Base-by-base conservation (phyloP, 2,888 invertebrate genomes). In the Brenthis daphne region DNA sequence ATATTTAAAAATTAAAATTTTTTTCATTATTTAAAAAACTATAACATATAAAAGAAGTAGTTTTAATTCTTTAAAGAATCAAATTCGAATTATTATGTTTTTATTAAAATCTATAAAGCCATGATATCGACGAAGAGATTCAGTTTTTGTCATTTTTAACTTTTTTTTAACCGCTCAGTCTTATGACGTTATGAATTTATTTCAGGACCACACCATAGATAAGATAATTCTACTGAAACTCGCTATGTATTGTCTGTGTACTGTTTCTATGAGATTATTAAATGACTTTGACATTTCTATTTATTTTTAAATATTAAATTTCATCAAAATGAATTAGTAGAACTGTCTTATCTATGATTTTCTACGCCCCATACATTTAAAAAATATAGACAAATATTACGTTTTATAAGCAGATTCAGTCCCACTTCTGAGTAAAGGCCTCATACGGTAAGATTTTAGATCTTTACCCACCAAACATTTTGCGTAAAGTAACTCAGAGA, bases 101-200 rank as follows among this genome's bases (percentile, higher is more conserved):
- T 16, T n/a, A 13, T 51, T 51, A 51, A 51, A 48, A 63, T 71
- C 56, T 64, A 53, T 69, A 60, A 64, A 54, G 57, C 57, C 66
- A 64, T 70, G 73, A 73, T 65, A 74, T 64, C 68, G 72, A 72
- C 65, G 65, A 69, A 68, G 74, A 71, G 67, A 65, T 71, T 72
- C 68, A 69, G 54, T 74, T 68, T 68, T 70, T 70, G 67, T 60
- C 64, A 68, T 69, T 83, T 60, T 58, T 43, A 5, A 43, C 6
- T 43, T 61, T 61, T 60, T 85, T 85, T 87, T 86, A 87, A 90
- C 86, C 89, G 83, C 84, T 90, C 91, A 90, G 92, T 92, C 91
- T 91, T 92, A 90, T 90, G 89, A 90, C 90, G 88, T 89, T 84
- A 81, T 82, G 78, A 85, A 78, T 83, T 83, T 80, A 83, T 78